A percentile compares a stretch with the other conserved stretches of the same genome.
Conservation (phyloP, 2,888 invertebrate species). For the Pristionchus entomophagus region DNA sequence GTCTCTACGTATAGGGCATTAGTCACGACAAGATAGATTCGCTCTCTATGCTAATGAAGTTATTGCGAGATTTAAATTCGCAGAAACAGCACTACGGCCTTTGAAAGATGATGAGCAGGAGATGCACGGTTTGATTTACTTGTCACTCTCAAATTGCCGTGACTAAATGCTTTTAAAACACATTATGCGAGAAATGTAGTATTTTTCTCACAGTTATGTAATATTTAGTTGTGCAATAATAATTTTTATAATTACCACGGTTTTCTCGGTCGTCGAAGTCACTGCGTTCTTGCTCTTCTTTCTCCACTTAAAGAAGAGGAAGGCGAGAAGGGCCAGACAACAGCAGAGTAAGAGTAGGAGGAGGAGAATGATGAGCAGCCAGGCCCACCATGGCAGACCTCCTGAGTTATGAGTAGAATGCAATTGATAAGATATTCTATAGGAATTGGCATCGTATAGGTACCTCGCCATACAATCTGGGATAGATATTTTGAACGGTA, state of each 20-base stretch:
- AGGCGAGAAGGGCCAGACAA: conserved; percentile 17
- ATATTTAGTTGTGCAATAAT: no score
- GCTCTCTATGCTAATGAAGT: conserved; percentile 10
- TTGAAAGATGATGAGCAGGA: no score
- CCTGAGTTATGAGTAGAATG: background rate
- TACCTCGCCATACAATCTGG: no score
- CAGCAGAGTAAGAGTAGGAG: conserved; percentile 43
- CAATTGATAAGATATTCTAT: background rate
- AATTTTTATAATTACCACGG: background rate
- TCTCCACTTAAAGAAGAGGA: background rate
- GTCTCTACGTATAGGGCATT: no score
- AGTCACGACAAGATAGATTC: background rate
- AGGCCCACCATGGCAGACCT: conserved; percentile 44
- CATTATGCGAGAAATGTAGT: no score
- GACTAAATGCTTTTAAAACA: no score
- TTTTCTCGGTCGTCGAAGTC: background rate
- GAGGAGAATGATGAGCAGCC: conserved; percentile 44
- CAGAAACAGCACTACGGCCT: no score
- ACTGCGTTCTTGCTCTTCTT: conserved; percentile 35
- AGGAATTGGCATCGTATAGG: background rate
- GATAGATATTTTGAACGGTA: background rate
- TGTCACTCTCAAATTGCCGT: no score
- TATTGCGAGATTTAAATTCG: background rate
- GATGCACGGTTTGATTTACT: no score
- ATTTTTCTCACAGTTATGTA: no score